These are phyloP conservation scores for Helicolenus hilgendorfi DNA, from an alignment of 2,797 vertebrate genomes.

Conservation along the genomic window DNA sequence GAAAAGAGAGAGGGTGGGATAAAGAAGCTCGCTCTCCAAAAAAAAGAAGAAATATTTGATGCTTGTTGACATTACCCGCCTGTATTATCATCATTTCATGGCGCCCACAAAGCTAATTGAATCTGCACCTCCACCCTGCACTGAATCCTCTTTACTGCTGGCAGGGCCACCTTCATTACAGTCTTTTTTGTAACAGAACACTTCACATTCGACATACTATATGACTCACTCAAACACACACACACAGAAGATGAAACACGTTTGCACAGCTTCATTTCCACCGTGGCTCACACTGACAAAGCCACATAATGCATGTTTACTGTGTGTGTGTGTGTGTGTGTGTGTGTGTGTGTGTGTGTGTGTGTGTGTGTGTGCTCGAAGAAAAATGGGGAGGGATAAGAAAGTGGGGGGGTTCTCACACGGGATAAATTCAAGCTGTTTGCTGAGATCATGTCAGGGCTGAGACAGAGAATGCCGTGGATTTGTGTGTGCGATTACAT, in stretches of 20 bases:
- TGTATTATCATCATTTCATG: slow-evolving; percentile 75
- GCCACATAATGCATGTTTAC: slow-evolving; percentile 35
- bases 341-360: too few species aligned
- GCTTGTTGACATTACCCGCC: slow-evolving; percentile 74
- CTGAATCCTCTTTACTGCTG: slow-evolving; percentile 70
- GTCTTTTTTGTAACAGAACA: slow-evolving; percentile 40
- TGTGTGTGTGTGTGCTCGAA: not conserved
- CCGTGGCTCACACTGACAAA: slow-evolving; percentile 31
- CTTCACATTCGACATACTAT: slow-evolving; percentile 65
- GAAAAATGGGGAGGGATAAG: not conserved
- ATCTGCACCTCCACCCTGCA: slow-evolving; percentile 62
- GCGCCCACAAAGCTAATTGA: slow-evolving; percentile 72
- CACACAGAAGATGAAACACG: slow-evolving; percentile 1
- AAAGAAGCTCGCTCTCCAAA: not conserved
- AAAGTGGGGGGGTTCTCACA: not conserved
- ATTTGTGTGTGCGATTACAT: slow-evolving; percentile 19
- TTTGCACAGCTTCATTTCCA: slow-evolving; percentile 46
- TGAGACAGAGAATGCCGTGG: not conserved
- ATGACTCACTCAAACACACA: slow-evolving; percentile 42
- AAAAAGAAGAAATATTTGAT: slow-evolving; percentile 40
- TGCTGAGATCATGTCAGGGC: slow-evolving; percentile 31
- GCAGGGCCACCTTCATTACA: slow-evolving; percentile 58
- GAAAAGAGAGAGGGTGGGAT: slow-evolving; percentile 7
- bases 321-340: not conserved
- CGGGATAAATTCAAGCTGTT: slow-evolving; percentile 46